Evolutionary conservation across 2,888 invertebrate species (phyloP), one percentile per base, ranked within the genome.

Genomic region (Clistopyga incitator): DNA sequence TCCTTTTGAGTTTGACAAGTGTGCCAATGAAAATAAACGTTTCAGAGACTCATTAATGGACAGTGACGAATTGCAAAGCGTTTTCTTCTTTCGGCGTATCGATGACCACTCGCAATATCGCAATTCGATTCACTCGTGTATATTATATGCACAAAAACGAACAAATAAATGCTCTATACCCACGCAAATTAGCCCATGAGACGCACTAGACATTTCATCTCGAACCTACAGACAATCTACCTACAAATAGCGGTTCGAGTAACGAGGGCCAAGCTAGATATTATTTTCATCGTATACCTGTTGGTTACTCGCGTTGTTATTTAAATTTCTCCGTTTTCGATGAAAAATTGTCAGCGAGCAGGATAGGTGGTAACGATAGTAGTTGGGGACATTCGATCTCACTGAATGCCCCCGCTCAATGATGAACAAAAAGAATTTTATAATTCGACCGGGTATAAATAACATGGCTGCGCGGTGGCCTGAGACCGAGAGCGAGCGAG

Each of bases 401-500:
- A 81, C 87, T 86, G 29, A 90, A 88, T 90, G 88, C 77, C n/a
- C n/a, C n/a, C n/a, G 81, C 75, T 76, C 64, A 67, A 86, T 87
- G 88, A 90, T 91, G 89, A 90, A 91, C 90, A 91, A 90, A 90
- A 92, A 92, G 91, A 90, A 92, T 91, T 92, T 89, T 89, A 90
- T 90, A 91, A 92, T 91, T 91, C 90, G 84, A 76, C 71, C 67
- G 83, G 84, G 84, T 86, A 89, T 91, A 90, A 91, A 90, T 87
- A 87, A 86, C 84, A 59, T 20, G 78, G 64, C 20, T 18, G 15
- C 68, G 74, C 84, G 79, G 72, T 84, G n/a, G n/a, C n/a, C n/a
- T n/a, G n/a, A n/a, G n/a, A n/a, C n/a, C n/a, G 84, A 82, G 79
- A 81, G 70, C 65, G 45, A 50, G 56, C 15, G 74, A 76, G 68